Conservation (phyloP, 2,888 invertebrate species). For the Hipparchia sbordonii region DNA sequence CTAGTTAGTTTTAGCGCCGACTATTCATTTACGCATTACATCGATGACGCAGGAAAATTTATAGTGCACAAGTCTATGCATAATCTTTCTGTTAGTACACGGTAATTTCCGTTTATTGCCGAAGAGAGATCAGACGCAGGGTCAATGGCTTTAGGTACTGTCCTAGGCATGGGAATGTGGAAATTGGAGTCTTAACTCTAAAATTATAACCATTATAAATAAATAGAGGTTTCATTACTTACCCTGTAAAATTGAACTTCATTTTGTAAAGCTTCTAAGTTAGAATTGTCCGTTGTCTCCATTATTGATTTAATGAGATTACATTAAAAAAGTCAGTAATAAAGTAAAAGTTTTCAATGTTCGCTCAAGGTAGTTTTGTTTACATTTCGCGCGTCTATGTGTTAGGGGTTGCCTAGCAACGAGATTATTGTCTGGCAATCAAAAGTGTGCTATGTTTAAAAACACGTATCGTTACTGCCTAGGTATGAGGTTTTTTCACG, state of each 20-base stretch:
- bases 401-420: conserved; percentile 64
- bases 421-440: neutral
- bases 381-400: conserved; percentile 68
- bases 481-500: too few species aligned
- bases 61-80: too few species aligned
- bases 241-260: conserved; percentile 81
- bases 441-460: conserved; percentile 1
- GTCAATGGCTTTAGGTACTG: too few species aligned
- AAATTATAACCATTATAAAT: neutral
- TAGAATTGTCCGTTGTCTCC: conserved; percentile 35
- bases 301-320: conserved; percentile 9
- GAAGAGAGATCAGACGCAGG: too few species aligned
- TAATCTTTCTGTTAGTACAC: too few species aligned
- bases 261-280: conserved; percentile 60
- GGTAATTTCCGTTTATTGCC: too few species aligned
- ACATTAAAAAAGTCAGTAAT: neutral
- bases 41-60: too few species aligned
- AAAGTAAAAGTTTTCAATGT: neutral
- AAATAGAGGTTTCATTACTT: conserved; percentile 33
- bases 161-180: too few species aligned
- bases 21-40: too few species aligned
- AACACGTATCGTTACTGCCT: neutral
- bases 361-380: conserved; percentile 50
- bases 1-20: too few species aligned
- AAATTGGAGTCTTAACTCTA: too few species aligned